phyloP scores from a whole-genome alignment of 2,888 invertebrate species.

The Aleiodes alternator region DNA sequence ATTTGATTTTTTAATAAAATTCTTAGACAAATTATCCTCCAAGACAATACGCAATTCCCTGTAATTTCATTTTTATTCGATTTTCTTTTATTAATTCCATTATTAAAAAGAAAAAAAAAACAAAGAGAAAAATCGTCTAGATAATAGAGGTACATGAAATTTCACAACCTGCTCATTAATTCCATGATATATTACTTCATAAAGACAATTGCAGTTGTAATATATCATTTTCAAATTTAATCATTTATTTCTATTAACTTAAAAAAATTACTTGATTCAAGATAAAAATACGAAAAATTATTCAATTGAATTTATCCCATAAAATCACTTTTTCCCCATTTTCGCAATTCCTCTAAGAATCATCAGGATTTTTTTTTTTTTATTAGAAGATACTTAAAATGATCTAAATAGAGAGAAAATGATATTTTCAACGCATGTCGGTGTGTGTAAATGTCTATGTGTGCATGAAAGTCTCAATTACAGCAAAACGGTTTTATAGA shows the following conservation, averaged over 20 bases:
- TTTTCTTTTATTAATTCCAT: conserved; percentile 3
- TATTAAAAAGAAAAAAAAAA: background rate
- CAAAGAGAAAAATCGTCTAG: background rate
- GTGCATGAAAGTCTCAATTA: no score
- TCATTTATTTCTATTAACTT: no score
- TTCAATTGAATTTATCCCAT: background rate
- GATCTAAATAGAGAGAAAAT: no score
- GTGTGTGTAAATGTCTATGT: no score
- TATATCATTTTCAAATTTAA: no score
- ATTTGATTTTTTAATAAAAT: background rate
- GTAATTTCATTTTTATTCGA: background rate
- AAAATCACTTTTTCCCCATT: background rate
- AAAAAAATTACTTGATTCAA: no score
- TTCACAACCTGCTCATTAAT: conserved; percentile 6
- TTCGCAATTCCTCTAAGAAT: background rate
- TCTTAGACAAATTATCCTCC: background rate
- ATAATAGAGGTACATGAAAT: background rate
- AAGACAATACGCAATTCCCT: background rate
- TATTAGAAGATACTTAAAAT: no score
- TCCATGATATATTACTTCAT: no score
- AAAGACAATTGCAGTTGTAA: no score
- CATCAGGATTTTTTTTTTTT: no score
- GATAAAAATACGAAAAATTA: background rate
- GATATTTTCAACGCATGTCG: background rate
- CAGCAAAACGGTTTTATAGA: no score